These are phyloP conservation scores for Epirrhoe alternata DNA, from an alignment of 2,888 invertebrate species.

Conservation along the genomic window DNA sequence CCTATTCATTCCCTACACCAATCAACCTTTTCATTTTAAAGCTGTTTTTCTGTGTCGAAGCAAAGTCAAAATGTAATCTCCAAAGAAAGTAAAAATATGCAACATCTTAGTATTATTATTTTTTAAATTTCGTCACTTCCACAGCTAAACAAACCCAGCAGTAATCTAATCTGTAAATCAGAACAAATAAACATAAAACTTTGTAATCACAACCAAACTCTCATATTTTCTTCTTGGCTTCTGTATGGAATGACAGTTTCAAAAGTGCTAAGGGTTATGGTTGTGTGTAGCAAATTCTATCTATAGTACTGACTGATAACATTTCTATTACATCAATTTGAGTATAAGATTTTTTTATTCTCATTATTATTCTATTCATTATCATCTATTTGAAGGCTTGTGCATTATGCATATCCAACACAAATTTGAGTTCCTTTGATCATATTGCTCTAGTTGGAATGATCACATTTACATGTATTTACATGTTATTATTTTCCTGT, in stretches of 20 bases:
- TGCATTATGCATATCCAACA: no score
- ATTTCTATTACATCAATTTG: conserved; percentile 5
- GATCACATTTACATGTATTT: background rate
- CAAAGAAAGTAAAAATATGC: no score
- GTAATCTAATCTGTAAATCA: no score
- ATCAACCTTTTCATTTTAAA: background rate
- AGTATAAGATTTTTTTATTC: no score
- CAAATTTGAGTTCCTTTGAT: no score
- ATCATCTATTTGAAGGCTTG: background rate
- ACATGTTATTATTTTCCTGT: background rate
- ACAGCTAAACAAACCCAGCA: no score
- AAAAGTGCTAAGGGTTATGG: background rate
- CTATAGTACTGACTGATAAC: conserved; percentile 16
- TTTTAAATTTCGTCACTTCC: no score
- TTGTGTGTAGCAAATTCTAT: background rate
- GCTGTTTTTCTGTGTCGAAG: background rate
- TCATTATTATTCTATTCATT: no score
- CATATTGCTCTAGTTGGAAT: background rate
- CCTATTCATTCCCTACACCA: background rate
- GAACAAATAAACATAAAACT: background rate
- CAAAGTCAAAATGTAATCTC: background rate
- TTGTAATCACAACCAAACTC: background rate
- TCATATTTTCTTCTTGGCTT: background rate
- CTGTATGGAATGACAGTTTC: conserved; percentile 4
- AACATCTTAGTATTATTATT: no score